A percentile compares a stretch with the other conserved stretches of the same genome.
Evolutionary conservation across 2,888 invertebrate species (phyloP).

Genomic region (Campoplex capitator): DNA sequence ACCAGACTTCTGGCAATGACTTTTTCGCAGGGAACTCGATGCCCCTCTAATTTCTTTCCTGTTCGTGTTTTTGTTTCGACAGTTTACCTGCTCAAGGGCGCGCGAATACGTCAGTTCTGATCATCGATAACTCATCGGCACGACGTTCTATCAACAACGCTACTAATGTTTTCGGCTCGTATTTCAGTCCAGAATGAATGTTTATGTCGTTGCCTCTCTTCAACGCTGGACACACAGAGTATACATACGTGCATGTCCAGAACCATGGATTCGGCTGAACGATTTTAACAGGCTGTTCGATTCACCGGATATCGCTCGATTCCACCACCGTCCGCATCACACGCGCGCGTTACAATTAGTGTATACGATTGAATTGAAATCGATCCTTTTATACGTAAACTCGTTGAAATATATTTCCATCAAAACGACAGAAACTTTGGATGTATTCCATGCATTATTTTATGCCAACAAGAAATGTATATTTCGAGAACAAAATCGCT

Average conservation of each 20-base stretch:
- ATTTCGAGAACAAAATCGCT: background rate
- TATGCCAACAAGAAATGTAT: background rate
- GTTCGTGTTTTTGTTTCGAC: background rate
- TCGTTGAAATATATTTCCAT: background rate
- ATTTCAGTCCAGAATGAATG: background rate
- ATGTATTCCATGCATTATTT: background rate
- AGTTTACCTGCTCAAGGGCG: background rate
- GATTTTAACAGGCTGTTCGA: background rate
- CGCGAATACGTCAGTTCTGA: background rate
- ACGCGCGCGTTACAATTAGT: constrained; percentile 12
- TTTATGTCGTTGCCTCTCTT: background rate
- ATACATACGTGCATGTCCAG: background rate
- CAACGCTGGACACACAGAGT: background rate
- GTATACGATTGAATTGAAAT: background rate
- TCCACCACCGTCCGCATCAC: background rate
- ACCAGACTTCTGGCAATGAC: too few species aligned
- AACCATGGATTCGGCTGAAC: constrained; percentile 9
- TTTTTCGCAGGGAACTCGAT: too few species aligned
- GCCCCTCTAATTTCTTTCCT: background rate
- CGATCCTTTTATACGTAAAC: background rate
- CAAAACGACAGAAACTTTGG: background rate
- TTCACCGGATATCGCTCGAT: constrained; percentile 6
- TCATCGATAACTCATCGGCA: background rate
- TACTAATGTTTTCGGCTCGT: background rate
- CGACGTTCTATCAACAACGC: background rate